Base-by-base conservation (phyloP, 2,113 vertebrate species). In the Arenaria interpres region DNA sequence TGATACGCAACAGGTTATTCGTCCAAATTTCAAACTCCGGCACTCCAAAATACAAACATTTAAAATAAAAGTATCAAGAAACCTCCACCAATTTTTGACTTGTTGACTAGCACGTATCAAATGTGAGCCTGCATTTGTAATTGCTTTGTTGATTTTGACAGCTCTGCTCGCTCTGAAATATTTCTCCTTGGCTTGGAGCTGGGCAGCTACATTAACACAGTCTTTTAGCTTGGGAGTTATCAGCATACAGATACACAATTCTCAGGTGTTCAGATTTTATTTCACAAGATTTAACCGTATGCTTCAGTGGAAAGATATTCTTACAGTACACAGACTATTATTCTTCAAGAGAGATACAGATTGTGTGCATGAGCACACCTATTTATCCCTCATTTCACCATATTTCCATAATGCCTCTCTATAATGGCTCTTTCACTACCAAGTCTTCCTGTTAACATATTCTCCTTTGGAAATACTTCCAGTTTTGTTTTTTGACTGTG, bases 61-160 rank as follows among this genome's bases (percentile, higher is more conserved):
- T 66, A 78, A 23, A 75, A 76, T 18, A 30, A 27, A 79, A 72
- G 8, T 45, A 57, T 11, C 37, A 16, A 10, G 39, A 75, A 68
- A 79, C 0, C 20, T 27, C 12, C 27, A 53, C 12, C 25, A 16
- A 28, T 39, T 83, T 56, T 41, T 80, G 4, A 74, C 13, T 80
- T 48, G 60, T 0, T 10, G 3, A 51, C 24, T 13, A 68, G 23
- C 9, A n/a, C 0, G 0, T 25, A 51, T 11, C 19, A 69, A 77
- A 37, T 1, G 0, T 0, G 6, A 46, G 20, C 37, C 10, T 63
- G 18, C 18, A 33, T 35, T 64, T 68, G 14, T 1, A 81, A 62
- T 1, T 46, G 12, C 4, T 80, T 57, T n/a, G 17, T 10, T 63
- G 32, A 45, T 71, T 83, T 73, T 46, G 28, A 67, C 19, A 8